Conservation (phyloP, 2,888 invertebrate genomes). For the Pachymerium ferrugineum region DNA sequence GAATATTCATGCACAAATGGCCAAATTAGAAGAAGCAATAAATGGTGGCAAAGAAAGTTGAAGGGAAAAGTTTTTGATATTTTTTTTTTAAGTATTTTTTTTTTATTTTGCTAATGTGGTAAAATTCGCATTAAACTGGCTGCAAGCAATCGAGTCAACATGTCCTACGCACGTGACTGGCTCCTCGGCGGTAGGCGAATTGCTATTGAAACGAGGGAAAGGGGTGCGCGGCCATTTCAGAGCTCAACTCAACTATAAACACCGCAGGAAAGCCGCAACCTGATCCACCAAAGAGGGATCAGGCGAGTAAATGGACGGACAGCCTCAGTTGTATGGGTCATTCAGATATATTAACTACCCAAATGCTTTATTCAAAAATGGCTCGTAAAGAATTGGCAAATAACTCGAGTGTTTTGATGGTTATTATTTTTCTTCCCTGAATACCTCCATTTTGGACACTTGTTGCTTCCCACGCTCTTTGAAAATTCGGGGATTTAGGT, state of each 20-base stretch:
- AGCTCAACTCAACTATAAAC: slow-evolving; percentile 18
- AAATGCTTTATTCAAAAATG: slow-evolving; percentile 7
- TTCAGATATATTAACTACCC: slow-evolving; percentile 1
- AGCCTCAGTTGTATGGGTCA: slow-evolving; percentile 14
- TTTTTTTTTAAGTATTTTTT: neutral
- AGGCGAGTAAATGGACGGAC: slow-evolving; percentile 18
- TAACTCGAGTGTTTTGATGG: neutral
- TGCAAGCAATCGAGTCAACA: slow-evolving; percentile 17
- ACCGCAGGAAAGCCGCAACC: slow-evolving; percentile 21
- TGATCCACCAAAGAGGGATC: slow-evolving; percentile 6
- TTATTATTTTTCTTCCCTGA: neutral
- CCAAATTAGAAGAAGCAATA: no score
- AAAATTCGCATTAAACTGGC: neutral
- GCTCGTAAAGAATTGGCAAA: neutral
- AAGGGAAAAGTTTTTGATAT: neutral
- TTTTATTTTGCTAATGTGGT: neutral
- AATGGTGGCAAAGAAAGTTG: neutral
- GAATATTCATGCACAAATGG: no score
- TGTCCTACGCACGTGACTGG: slow-evolving; percentile 2
- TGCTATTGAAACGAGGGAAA: slow-evolving; percentile 20
- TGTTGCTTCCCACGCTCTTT: neutral
- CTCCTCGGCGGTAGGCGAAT: neutral
- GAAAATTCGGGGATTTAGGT: neutral
- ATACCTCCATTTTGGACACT: neutral
- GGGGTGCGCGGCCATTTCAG: slow-evolving; percentile 3